These are phyloP conservation scores for Aepyceros melampus DNA, from an alignment of 2,113 vertebrate species.

Conservation along the genomic window DNA sequence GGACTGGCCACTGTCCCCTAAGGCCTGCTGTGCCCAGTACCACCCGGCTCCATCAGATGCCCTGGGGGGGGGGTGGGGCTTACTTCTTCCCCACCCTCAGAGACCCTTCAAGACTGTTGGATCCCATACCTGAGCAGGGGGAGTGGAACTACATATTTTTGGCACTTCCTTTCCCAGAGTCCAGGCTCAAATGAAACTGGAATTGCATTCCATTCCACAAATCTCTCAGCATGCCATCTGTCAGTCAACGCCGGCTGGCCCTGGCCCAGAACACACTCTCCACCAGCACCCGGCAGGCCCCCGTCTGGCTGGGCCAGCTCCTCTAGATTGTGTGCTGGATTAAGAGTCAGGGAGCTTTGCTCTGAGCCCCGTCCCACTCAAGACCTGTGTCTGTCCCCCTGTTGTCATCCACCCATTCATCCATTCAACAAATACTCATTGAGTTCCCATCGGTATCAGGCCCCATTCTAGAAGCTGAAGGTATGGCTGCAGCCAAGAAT, in stretches of 20 bases:
- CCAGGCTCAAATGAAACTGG: not conserved
- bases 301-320: not conserved
- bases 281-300: not conserved
- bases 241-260: not conserved
- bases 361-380: fast-evolving
- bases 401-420: slow-evolving; percentile 54
- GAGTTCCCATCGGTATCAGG: not conserved
- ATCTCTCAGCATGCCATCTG: not conserved
- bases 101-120: not conserved
- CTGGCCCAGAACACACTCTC: not conserved
- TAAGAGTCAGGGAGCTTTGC: not conserved
- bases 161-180: not conserved
- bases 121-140: not conserved
- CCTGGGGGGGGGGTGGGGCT: not conserved
- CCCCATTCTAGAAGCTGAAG: not conserved
- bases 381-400: not conserved
- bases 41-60: fast-evolving
- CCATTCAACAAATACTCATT: slow-evolving; percentile 66
- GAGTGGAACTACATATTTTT: not conserved
- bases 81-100: fast-evolving
- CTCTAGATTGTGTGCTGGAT: not conserved
- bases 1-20: not conserved
- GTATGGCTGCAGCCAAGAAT: fast-evolving
- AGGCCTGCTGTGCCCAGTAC: not conserved
- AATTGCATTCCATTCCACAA: not conserved